Percentiles rank a stretch among this genome's conserved stretches.
Evolutionary conservation across 2,113 vertebrate species (phyloP).

Genomic region (Pomatostomus ruficeps): DNA sequence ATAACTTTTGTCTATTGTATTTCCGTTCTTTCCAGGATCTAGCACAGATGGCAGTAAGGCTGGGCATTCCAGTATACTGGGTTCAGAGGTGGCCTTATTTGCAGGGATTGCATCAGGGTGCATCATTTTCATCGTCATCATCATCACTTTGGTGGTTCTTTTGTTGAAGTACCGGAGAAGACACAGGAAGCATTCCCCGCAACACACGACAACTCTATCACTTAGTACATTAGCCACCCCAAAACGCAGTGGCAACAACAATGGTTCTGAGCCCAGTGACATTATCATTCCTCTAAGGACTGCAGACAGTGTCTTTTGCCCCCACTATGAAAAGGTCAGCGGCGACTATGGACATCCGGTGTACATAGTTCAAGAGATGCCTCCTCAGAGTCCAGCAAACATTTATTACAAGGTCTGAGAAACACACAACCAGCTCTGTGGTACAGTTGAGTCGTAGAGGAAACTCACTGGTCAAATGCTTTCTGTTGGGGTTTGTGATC

Average conservation of each 20-base stretch:
- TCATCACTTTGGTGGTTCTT: constrained; percentile 95
- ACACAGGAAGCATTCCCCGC: constrained; percentile 96
- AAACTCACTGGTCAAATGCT: constrained; percentile 71
- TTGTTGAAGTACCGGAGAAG: constrained; percentile 93
- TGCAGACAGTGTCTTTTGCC: constrained; percentile 99
- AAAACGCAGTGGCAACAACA: constrained; percentile 92
- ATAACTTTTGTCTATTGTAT: constrained; percentile 36
- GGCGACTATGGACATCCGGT: constrained; percentile 98
- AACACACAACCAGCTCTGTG: constrained; percentile 43
- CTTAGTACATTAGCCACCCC: constrained; percentile 97
- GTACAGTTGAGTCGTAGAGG: constrained; percentile 69
- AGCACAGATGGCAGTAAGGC: constrained; percentile 77
- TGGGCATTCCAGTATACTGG: constrained; percentile 86
- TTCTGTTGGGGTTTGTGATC: constrained; percentile 68
- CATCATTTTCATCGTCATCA: constrained; percentile 97
- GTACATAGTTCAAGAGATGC: constrained; percentile 99
- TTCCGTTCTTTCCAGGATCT: constrained; percentile 65
- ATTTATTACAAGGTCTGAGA: constrained; percentile 99
- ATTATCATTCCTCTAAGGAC: constrained; percentile 99
- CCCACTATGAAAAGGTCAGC: constrained; percentile 99
- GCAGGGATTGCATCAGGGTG: constrained; percentile 94
- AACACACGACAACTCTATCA: constrained; percentile 89
- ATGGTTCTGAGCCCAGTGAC: constrained; percentile 98
- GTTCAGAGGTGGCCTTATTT: constrained; percentile 96
- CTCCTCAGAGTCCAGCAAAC: constrained; percentile 98